Evolutionary conservation across 2,888 invertebrate genomes (phyloP).

Genomic region (Dryocosmus kuriphilus): DNA sequence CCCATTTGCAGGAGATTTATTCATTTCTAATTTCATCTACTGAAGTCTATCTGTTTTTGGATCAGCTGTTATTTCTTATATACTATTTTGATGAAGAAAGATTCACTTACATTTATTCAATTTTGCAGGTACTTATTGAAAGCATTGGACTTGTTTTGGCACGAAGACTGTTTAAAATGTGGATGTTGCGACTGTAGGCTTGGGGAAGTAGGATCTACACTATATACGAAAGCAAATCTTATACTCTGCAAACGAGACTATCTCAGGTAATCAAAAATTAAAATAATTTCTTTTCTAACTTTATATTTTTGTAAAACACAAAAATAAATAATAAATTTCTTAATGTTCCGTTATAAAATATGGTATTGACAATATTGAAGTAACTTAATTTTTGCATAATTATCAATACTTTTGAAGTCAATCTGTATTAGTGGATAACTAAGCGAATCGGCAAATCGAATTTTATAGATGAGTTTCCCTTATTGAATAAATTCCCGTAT

Average conservation of each 20-base stretch:
- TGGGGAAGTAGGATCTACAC: slow-evolving; percentile 94
- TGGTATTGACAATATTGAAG: too few species aligned
- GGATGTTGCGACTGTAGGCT: slow-evolving; percentile 95
- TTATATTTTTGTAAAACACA: too few species aligned
- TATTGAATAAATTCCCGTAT: slow-evolving; percentile 71
- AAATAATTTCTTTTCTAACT: too few species aligned
- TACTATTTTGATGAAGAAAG: neutral
- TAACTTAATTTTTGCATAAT: neutral
- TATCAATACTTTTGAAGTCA: slow-evolving; percentile 27
- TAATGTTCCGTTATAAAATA: too few species aligned
- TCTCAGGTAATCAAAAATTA: slow-evolving; percentile 83
- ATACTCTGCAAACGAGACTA: slow-evolving; percentile 95
- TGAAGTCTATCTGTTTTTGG: neutral
- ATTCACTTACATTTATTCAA: neutral
- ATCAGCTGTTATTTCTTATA: neutral
- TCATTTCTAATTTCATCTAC: too few species aligned
- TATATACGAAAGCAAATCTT: slow-evolving; percentile 94
- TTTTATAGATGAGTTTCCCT: slow-evolving; percentile 76
- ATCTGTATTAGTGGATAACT: slow-evolving; percentile 45
- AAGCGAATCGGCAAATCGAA: slow-evolving; percentile 70
- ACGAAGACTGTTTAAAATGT: slow-evolving; percentile 95
- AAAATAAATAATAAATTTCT: too few species aligned
- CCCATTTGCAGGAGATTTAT: neutral
- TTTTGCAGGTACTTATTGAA: slow-evolving; percentile 82
- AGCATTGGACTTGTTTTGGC: slow-evolving; percentile 94